These are phyloP conservation scores for Jaculus jaculus DNA, from an alignment of 2,113 vertebrate species.

Conservation along the genomic window DNA sequence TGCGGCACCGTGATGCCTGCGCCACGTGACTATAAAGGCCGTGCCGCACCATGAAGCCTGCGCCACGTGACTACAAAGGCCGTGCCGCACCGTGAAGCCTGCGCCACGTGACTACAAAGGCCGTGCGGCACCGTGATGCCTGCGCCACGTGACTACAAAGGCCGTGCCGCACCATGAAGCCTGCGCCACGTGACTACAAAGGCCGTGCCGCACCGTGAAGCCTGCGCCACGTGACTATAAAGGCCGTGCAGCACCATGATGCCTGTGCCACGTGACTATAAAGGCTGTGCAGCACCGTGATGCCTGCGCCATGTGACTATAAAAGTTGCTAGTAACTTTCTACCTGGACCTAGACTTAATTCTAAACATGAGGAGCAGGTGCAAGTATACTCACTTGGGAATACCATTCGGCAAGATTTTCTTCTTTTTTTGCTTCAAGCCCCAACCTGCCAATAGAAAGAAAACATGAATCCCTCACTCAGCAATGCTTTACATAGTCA, in stretches of 20 bases:
- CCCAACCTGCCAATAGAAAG: constrained; percentile 88
- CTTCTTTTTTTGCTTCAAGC: constrained; percentile 97
- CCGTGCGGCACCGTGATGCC: not conserved
- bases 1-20: not conserved
- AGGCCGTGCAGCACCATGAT: no score
- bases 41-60: not conserved
- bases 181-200: not conserved
- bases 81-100: not conserved
- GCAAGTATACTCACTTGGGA: constrained; percentile 90
- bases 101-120: not conserved
- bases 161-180: not conserved
- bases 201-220: not conserved
- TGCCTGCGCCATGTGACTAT: not conserved
- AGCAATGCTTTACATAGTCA: not conserved
- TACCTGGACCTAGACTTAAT: constrained; percentile 1
- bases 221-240: not conserved
- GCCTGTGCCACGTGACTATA: not conserved
- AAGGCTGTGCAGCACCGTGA: not conserved
- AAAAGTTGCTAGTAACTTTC: not conserved
- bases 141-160: not conserved
- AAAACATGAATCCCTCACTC: not conserved
- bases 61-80: not conserved
- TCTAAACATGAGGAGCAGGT: constrained; percentile 48
- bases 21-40: not conserved
- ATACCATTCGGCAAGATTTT: constrained; percentile 97